Conservation (phyloP, 2,113 vertebrate genomes). For the Oostethus manadensis region DNA sequence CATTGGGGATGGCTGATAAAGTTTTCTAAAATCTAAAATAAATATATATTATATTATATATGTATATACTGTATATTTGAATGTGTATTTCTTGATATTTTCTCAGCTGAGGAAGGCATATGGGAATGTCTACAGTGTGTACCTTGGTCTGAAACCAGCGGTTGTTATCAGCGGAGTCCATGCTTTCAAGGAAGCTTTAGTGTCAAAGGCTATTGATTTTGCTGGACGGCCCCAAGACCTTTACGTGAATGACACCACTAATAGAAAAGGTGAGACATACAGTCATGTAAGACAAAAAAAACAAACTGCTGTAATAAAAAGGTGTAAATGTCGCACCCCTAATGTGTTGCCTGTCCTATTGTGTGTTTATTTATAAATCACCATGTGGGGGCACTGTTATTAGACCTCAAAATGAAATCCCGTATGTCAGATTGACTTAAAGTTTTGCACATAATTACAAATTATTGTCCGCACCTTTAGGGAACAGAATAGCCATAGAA, state of each 20-base stretch:
- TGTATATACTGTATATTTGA: background rate
- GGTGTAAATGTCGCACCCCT: too few species aligned
- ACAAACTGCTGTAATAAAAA: too few species aligned
- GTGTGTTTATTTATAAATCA: too few species aligned
- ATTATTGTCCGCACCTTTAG: too few species aligned
- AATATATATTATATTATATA: background rate
- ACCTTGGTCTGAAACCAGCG: constrained; percentile 50
- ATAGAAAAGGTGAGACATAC: constrained; percentile 41
- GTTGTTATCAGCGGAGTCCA: constrained; percentile 54
- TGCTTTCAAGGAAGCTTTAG: constrained; percentile 60
- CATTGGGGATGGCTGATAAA: too few species aligned
- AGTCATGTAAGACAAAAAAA: background rate
- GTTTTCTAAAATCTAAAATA: too few species aligned
- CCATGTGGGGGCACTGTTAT: too few species aligned
- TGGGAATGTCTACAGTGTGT: constrained; percentile 66
- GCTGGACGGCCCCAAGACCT: constrained; percentile 64
- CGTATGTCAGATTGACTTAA: too few species aligned
- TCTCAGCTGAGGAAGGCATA: constrained; percentile 57
- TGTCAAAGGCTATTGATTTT: constrained; percentile 56
- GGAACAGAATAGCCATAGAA: too few species aligned
- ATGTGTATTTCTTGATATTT: background rate
- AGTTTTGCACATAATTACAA: too few species aligned
- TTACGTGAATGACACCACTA: constrained; percentile 26
- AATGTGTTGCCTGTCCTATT: too few species aligned
- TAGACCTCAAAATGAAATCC: too few species aligned